Evolutionary conservation across 1,140 invertebrate genomes (phyloP), one percentile per base, ranked within the genome.

Genomic region (Drosophila tropicalis): DNA sequence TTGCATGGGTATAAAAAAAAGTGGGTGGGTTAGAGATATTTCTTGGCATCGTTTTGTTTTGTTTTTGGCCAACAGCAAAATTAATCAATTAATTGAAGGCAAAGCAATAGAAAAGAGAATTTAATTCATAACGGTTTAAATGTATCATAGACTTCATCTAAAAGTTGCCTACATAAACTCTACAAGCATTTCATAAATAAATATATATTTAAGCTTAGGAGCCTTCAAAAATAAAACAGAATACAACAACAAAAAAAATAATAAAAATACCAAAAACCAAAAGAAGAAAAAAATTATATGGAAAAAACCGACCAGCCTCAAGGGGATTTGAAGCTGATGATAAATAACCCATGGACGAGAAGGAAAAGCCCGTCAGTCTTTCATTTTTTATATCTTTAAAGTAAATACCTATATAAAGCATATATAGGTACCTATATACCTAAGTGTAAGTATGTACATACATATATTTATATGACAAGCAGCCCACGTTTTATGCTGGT

Each of bases 401-500:
- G 56, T 55, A 56, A 32, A 39, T 63, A 39, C 39, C 10, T 69
- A 61, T 41, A 44, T n/a, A 69, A 36, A 54, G 17, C 51, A 56
- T 19, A 62, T 47, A 66, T 55, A 54, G 25, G 51, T 47, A 40
- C 32, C 39, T 67, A 36, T 51, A 39, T 32, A 51, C 36, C 15
- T 32, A 70, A 44, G 56, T 62, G 25, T 29, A 29, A 0, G 25
- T 5, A 29, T 6, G 5, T 29, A 68, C 9, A 22, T 51, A 22
- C 55, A 29, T 44, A 39, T 65, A 54, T 76, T 69, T 62, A 63
- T 76, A 66, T 64, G 72, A 70, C 60, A 66, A 64, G 76, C 62
- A 58, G 73, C 72, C 41, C 39, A 56, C 44, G 44, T 51, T 51
- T 51, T 51, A 51, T 75, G 72, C 41, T 68, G 69, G 2, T 19